Conservation (phyloP, 2,888 invertebrate species). For the Eristalis tenax region DNA sequence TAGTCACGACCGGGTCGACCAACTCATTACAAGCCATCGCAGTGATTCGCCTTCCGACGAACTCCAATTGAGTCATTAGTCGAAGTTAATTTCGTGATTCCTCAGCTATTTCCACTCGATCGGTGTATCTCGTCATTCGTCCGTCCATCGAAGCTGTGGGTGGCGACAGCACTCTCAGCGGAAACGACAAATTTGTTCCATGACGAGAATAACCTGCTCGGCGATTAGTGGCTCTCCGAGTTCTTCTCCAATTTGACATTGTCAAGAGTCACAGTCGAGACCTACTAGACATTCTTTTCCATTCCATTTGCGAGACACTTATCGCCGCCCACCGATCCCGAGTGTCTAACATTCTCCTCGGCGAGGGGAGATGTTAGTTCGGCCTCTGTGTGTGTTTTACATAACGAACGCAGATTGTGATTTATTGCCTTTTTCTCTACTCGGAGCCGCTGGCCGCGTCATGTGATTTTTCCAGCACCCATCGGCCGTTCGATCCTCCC, state of each 20-base stretch:
- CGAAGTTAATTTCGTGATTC: slow-evolving; percentile 45
- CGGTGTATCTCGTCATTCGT: slow-evolving; percentile 6
- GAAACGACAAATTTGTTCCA: slow-evolving; percentile 39
- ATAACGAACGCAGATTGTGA: slow-evolving; percentile 43
- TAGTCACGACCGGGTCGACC: slow-evolving; percentile 47
- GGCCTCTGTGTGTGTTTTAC: neutral
- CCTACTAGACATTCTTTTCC: slow-evolving; percentile 7
- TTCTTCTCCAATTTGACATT: slow-evolving; percentile 39
- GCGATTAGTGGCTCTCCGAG: slow-evolving; percentile 9
- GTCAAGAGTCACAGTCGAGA: neutral
- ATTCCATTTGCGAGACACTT: neutral
- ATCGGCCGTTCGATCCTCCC: neutral
- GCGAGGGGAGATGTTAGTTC: neutral
- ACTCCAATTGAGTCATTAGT: slow-evolving; percentile 63
- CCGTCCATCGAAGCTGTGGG: slow-evolving; percentile 34
- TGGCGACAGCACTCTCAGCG: slow-evolving; percentile 23
- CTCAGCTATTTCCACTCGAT: slow-evolving; percentile 33
- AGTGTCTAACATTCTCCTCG: neutral
- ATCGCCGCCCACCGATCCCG: slow-evolving; percentile 16
- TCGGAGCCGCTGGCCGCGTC: slow-evolving; percentile 35
- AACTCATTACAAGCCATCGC: slow-evolving; percentile 32
- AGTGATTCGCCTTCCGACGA: slow-evolving; percentile 29
- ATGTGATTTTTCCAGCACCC: slow-evolving; percentile 4
- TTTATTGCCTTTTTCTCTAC: slow-evolving; percentile 43
- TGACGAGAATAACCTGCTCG: slow-evolving; percentile 36